Evolutionary conservation across 2,888 invertebrate species (phyloP), one percentile per base, ranked within the genome.

Genomic region (Calliphora vomitoria): DNA sequence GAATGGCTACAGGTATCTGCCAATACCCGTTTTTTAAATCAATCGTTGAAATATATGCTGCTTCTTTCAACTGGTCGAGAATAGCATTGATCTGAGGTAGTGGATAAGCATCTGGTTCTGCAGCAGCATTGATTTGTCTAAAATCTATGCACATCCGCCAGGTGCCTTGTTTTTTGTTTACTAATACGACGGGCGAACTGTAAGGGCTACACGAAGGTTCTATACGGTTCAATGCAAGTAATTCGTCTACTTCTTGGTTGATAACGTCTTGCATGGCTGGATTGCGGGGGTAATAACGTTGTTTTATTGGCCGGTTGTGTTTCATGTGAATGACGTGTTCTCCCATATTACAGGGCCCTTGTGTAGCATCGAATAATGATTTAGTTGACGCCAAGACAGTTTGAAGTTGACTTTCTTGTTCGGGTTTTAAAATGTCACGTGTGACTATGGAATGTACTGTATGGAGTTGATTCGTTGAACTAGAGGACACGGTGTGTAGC

Each of bases 241-340:
- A 47, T 11, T 82, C 69, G n/a, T 82, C 47, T 2, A 86, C 60
- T 44, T 86, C 85, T 4, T 20, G 47, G n/a, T 86, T 76, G 10
- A 82, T 78, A 4, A 79, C 18, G 0, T 15, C 50, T 38, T 55
- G 55, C 55, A 55, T 6, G 11, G 47, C n/a, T n/a, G n/a, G n/a
- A n/a, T n/a, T n/a, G n/a, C n/a, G n/a, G n/a, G n/a, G n/a, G n/a
- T n/a, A n/a, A n/a, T n/a, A n/a, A n/a, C n/a, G n/a, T n/a, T n/a
- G n/a, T n/a, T n/a, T n/a, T n/a, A n/a, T n/a, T n/a, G n/a, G n/a
- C n/a, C n/a, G n/a, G n/a, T n/a, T n/a, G n/a, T n/a, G n/a, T n/a
- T n/a, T n/a, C n/a, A n/a, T n/a, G n/a, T n/a, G n/a, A n/a, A n/a
- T n/a, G n/a, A n/a, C n/a, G n/a, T n/a, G n/a, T n/a, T n/a, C n/a